Base-by-base conservation (phyloP, 2,888 invertebrate species). In the Raillietiella orientalis region DNA sequence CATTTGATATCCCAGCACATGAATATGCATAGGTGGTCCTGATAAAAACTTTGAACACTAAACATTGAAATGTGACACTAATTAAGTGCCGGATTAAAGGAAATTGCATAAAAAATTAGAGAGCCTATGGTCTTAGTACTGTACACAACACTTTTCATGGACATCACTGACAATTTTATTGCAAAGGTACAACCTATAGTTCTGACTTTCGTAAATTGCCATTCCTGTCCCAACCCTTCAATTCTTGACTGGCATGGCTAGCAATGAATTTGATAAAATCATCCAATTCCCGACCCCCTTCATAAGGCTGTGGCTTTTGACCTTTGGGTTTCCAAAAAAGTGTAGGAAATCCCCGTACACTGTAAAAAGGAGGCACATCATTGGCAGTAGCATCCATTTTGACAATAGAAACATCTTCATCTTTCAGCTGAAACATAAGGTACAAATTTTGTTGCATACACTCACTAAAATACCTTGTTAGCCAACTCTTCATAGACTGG, bases 341-440 rank as follows among this genome's bases (percentile, higher is more conserved):
- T 4, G 93, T 96, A 29, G 96, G 96, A 64, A 93, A 99, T 6
- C 96, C 96, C 30, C 66, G 61, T 6, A 96, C 96, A 40, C 87
- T 74, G 47, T 60, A 99, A 5, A 57, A 50, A 34, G 66, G 54
- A 34, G 90, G 84, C 38, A 90, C 90, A 56, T 96, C 96, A 46
- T 96, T 99, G 34, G 79, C 77, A 8, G 93, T 90, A 9, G 93
- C 93, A 49, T 99, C 96, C 56, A 96, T 74, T 49, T 99, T 96
- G 2, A 87, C 74, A 38, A 99, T 77, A 33, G 63, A 66, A 3
- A 96, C 63, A 16, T 69, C 60, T 51, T 93, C 93, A 35, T 64
- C 55, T 38, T 61, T 60, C 43, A 90, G 44, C 64, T 70, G 49
- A 32, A 41, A 41, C 31, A 25, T 6, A 22, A 33, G 16, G 21